Evolutionary conservation across 2,888 invertebrate species (phyloP).

Genomic region (Euplexia lucipara): DNA sequence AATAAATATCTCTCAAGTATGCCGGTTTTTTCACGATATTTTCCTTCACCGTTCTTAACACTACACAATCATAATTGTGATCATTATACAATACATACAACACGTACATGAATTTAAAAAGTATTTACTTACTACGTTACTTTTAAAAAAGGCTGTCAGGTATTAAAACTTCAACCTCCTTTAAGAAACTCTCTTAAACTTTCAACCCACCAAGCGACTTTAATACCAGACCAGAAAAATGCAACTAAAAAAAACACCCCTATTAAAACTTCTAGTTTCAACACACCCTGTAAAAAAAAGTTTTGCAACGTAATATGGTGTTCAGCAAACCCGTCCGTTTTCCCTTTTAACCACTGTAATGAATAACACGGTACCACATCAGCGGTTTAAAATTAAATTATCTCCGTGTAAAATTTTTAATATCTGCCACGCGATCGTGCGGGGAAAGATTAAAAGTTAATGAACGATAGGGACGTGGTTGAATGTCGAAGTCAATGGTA

Average conservation of each 20-base stretch:
- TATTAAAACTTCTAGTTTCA: slow-evolving; percentile 21
- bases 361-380: slow-evolving; percentile 20
- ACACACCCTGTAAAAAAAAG: slow-evolving; percentile 11
- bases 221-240: too few species aligned
- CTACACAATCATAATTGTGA: too few species aligned
- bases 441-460: slow-evolving; percentile 52
- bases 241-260: slow-evolving; percentile 6
- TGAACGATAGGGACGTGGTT: slow-evolving; percentile 37
- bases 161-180: too few species aligned
- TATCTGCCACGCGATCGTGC: slow-evolving; percentile 43
- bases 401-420: slow-evolving; percentile 48
- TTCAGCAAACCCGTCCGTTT: neutral
- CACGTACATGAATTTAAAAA: too few species aligned
- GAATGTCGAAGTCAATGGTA: slow-evolving; percentile 32
- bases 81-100: too few species aligned
- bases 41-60: too few species aligned
- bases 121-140: too few species aligned
- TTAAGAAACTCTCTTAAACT: too few species aligned
- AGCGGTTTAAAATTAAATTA: slow-evolving; percentile 48
- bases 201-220: too few species aligned
- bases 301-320: slow-evolving; percentile 10
- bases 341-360: slow-evolving; percentile 14
- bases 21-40: too few species aligned
- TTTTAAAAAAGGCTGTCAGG: too few species aligned
- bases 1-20: too few species aligned